These are phyloP conservation scores for Dynastes hyllus DNA, from an alignment of 2,888 invertebrate genomes.

Conservation along the genomic window DNA sequence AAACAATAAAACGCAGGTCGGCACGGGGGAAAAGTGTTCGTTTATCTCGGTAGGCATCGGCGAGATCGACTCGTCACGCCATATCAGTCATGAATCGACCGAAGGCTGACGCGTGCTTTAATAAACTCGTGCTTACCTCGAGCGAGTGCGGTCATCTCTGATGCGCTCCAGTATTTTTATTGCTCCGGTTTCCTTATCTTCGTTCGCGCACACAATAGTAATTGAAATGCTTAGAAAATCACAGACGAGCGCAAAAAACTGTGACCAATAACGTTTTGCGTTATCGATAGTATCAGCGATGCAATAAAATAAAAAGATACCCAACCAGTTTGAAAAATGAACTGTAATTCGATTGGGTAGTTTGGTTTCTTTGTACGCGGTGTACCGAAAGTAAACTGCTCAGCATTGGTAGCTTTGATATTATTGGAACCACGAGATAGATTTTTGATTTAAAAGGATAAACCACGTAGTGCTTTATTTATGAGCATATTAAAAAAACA, in stretches of 20 bases:
- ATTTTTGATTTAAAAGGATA: too few relatives aligned
- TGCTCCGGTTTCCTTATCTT: constrained; percentile 41
- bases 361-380: too few relatives aligned
- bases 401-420: too few relatives aligned
- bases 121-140: constrained; percentile 60
- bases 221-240: constrained; percentile 42
- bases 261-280: constrained; percentile 4
- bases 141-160: constrained; percentile 51
- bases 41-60: constrained; percentile 39
- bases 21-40: constrained; percentile 26
- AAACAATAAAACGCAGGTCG: constrained; percentile 32
- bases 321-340: too few relatives aligned
- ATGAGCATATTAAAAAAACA: too few relatives aligned
- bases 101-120: constrained; percentile 55
- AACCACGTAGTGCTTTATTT: too few relatives aligned
- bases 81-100: constrained; percentile 53
- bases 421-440: too few relatives aligned
- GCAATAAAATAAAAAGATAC: not conserved
- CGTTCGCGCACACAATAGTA: constrained; percentile 37
- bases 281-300: not conserved
- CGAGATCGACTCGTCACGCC: constrained; percentile 50
- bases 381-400: too few relatives aligned
- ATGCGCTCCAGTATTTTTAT: constrained; percentile 40
- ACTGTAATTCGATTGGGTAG: too few relatives aligned
- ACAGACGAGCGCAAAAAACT: constrained; percentile 34